Percentiles rank a stretch among this genome's conserved stretches.
Conservation (phyloP, 2,888 invertebrate genomes). For the Lepas anatifera region DNA sequence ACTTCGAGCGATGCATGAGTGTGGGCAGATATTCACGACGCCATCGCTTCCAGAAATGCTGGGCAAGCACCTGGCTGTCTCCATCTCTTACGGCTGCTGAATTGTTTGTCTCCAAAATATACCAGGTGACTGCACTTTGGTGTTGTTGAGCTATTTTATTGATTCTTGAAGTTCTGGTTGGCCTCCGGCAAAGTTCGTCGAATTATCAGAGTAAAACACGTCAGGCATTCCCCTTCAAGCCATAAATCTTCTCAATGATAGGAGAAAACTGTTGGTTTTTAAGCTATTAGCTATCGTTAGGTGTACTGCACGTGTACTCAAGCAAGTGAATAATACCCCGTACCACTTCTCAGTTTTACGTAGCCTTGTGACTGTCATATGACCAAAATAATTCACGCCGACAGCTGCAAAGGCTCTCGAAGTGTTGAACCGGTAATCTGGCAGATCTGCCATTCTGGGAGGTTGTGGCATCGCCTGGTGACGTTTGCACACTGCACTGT, state of each 20-base stretch:
- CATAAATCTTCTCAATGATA: constrained; percentile 9
- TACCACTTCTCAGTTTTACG: constrained; percentile 10
- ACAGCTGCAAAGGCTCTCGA: neutral
- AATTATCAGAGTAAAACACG: constrained; percentile 13
- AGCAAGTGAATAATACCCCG: constrained; percentile 5
- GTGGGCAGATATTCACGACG: neutral
- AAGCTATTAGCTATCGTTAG: constrained; percentile 8
- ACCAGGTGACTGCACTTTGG: neutral
- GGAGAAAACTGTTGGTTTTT: neutral
- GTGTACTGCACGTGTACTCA: constrained; percentile 6
- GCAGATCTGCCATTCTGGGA: constrained; percentile 13
- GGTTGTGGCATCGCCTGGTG: neutral
- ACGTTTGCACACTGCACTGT: neutral
- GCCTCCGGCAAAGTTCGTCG: constrained; percentile 7
- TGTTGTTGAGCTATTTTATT: neutral
- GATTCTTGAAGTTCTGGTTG: constrained; percentile 1
- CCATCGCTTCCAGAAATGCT: neutral
- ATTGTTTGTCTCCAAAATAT: neutral
- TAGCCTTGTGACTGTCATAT: neutral
- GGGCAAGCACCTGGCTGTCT: neutral
- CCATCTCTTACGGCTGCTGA: neutral
- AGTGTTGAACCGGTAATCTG: neutral
- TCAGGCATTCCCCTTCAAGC: neutral
- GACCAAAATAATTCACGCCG: constrained; percentile 9
- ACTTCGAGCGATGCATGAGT: neutral